phyloP scores from a whole-genome alignment of 2,113 vertebrate species.

The Capreolus pygargus region DNA sequence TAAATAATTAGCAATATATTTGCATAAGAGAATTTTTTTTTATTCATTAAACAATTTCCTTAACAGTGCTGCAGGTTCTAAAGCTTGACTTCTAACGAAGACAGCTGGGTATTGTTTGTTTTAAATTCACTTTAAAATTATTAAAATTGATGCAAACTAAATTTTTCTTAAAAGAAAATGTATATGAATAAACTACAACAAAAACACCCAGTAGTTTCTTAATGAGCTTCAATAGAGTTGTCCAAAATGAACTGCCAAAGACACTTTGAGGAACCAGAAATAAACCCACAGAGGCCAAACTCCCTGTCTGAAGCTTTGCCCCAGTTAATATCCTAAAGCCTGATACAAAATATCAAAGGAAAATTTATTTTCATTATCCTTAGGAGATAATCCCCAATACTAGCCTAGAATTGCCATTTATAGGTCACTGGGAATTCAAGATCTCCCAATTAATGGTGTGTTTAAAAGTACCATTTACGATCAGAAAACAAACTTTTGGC shows the following conservation, averaged over 20 bases:
- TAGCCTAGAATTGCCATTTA: background rate
- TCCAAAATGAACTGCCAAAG: background rate
- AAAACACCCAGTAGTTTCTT: background rate
- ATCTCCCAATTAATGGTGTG: background rate
- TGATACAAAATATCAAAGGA: background rate
- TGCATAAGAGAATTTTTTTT: background rate
- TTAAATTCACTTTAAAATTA: background rate
- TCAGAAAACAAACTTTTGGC: background rate
- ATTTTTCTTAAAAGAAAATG: slow-evolving; percentile 10
- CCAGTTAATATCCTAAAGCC: background rate
- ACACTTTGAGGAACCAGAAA: background rate
- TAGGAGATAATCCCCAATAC: background rate
- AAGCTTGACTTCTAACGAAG: background rate
- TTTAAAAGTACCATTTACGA: background rate
- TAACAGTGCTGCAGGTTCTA: background rate
- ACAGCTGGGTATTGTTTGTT: background rate
- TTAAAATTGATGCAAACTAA: background rate
- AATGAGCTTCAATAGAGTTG: background rate
- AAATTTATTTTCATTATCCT: background rate
- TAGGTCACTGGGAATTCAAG: background rate
- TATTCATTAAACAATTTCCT: background rate
- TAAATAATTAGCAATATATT: background rate
- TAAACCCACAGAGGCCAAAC: background rate
- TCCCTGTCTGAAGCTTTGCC: background rate
- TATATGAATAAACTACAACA: background rate